Evolutionary conservation across 2,113 vertebrate genomes (phyloP).

Genomic region (Lasiurus cinereus): DNA sequence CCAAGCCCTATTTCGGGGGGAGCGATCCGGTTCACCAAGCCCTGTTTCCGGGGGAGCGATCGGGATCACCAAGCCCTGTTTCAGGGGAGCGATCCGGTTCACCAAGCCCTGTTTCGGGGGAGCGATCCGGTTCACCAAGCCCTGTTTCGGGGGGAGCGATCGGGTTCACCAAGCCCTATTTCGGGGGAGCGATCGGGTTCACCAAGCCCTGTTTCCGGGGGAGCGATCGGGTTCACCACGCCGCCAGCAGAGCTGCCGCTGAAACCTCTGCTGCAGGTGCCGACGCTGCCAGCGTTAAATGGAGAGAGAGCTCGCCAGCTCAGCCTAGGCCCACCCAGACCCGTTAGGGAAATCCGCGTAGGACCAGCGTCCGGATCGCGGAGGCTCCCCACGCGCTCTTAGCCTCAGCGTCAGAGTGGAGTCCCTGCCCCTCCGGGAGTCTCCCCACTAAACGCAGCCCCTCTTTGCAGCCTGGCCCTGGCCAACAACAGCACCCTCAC

Average conservation of each 20-base stretch:
- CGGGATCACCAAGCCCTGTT: too few species aligned
- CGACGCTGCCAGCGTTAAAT: not conserved
- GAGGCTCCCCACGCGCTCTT: not conserved
- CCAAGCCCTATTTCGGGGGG: too few species aligned
- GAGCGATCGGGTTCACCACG: not conserved
- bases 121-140: too few species aligned
- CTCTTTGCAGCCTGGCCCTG: conserved; percentile 92
- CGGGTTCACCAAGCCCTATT: not conserved
- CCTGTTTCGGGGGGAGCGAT: too few species aligned
- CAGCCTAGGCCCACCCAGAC: not conserved
- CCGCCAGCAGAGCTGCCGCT: not conserved
- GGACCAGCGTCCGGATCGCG: not conserved
- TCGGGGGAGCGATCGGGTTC: too few species aligned
- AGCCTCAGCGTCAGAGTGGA: not conserved
- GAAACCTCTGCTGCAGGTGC: not conserved
- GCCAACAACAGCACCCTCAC: conserved; percentile 99
- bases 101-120: not conserved
- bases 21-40: not conserved
- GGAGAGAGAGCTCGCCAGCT: not conserved
- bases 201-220: not conserved
- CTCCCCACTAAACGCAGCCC: not conserved
- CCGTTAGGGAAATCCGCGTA: not conserved
- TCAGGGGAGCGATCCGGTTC: too few species aligned
- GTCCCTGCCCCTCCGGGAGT: not conserved
- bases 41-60: not conserved